These are phyloP conservation scores for Drosophila nigromelanica DNA, from an alignment of 1,140 invertebrate species.

Conservation along the genomic window DNA sequence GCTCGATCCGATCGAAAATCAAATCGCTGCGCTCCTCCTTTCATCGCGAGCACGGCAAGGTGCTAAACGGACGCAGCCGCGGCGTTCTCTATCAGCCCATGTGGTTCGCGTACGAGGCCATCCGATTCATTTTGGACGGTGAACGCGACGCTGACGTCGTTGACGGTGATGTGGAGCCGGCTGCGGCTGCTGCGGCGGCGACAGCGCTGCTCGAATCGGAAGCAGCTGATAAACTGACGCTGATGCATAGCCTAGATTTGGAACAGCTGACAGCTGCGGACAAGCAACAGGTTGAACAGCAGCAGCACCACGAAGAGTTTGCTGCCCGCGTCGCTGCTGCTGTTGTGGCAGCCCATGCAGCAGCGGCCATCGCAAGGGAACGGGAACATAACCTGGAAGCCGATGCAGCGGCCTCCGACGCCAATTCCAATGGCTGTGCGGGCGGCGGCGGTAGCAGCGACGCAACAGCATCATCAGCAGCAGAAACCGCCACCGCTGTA, in stretches of 20 bases:
- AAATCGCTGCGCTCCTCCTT: conserved; percentile 81
- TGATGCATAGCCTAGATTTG: conserved; percentile 73
- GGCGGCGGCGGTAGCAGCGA: conserved; percentile 29
- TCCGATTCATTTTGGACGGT: conserved; percentile 78
- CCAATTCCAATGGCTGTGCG: conserved; percentile 39
- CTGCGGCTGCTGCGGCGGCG: not conserved
- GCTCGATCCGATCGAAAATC: conserved; percentile 80
- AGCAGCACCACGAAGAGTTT: conserved; percentile 55
- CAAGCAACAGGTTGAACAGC: conserved; percentile 49
- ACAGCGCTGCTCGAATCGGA: conserved; percentile 47
- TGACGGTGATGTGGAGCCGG: conserved; percentile 38
- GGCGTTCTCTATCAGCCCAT: conserved; percentile 80
- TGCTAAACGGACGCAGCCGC: conserved; percentile 71
- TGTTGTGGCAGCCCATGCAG: conserved; percentile 63
- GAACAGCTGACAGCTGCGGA: conserved; percentile 63
- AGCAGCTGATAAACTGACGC: conserved; percentile 56
- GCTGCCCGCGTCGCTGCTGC: conserved; percentile 68
- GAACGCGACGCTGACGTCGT: conserved; percentile 58
- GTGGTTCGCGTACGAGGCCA: conserved; percentile 83
- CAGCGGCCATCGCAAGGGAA: conserved; percentile 56
- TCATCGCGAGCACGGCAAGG: conserved; percentile 80
- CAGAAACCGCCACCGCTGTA: conserved; percentile 22
- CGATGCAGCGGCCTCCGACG: conserved; percentile 32
- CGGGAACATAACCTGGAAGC: conserved; percentile 52
- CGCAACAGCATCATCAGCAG: conserved; percentile 23